A percentile compares a stretch with the other conserved stretches of the same genome.
Evolutionary conservation across 1,140 invertebrate species (phyloP).

Genomic region (Alviniconcha marisindica): DNA sequence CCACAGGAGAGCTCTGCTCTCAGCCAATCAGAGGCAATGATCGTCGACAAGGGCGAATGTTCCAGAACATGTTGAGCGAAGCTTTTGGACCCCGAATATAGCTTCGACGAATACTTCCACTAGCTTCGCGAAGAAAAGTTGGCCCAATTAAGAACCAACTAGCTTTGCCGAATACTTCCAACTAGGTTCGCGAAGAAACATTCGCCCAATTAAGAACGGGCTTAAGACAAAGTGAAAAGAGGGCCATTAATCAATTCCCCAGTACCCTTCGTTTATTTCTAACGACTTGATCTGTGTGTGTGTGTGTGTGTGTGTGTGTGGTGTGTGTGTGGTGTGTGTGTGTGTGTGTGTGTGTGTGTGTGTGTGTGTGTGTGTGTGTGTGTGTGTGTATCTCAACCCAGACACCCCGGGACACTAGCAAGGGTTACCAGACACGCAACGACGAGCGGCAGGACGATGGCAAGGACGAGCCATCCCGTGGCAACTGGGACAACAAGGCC

Average conservation of each 20-base stretch:
- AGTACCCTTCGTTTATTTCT: too few species aligned
- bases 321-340: constrained; percentile 7
- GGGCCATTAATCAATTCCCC: too few species aligned
- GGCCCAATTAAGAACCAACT: neutral
- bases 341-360: constrained; percentile 25
- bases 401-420: neutral
- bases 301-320: constrained; percentile 30
- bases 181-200: neutral
- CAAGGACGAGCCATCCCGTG: constrained; percentile 53
- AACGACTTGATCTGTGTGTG: neutral
- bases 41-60: too few species aligned
- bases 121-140: too few species aligned
- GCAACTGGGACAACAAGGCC: constrained; percentile 70
- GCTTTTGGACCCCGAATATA: too few species aligned
- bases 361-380: constrained; percentile 24
- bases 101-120: too few species aligned
- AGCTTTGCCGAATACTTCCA: neutral
- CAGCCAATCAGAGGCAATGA: too few species aligned
- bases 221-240: too few species aligned
- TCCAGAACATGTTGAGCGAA: too few species aligned
- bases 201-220: too few species aligned
- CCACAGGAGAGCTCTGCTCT: too few species aligned
- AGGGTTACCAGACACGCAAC: neutral
- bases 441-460: constrained; percentile 18
- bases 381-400: constrained; percentile 15